These are phyloP conservation scores for Sisor rabdophorus DNA, from an alignment of 2,113 vertebrate genomes.

Conservation along the genomic window DNA sequence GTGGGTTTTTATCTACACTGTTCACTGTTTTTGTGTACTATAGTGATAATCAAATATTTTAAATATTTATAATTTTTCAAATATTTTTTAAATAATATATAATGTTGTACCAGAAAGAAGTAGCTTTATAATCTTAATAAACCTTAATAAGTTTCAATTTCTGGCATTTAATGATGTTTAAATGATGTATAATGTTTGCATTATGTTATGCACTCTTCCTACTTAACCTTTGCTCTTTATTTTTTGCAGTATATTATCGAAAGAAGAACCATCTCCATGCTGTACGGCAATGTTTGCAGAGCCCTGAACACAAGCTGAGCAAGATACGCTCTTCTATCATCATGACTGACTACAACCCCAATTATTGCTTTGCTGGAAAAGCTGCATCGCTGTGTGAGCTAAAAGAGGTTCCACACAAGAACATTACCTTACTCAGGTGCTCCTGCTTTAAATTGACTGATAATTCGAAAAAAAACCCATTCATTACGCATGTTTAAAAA, in stretches of 20 bases:
- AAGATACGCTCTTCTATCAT: constrained; percentile 85
- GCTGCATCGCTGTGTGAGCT: constrained; percentile 75
- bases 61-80: neutral
- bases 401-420: constrained; percentile 85
- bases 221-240: constrained; percentile 12
- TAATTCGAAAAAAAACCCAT: too few species aligned
- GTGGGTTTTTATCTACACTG: neutral
- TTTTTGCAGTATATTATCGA: constrained; percentile 78
- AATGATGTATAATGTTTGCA: neutral
- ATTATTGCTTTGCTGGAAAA: constrained; percentile 87
- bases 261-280: constrained; percentile 79
- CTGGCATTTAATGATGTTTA: neutral
- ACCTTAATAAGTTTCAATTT: neutral
- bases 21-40: neutral
- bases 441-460: neutral
- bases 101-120: neutral
- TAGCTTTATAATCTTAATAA: neutral
- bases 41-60: neutral
- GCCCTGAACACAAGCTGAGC: constrained; percentile 84
- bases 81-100: too few species aligned
- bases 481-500: neutral
- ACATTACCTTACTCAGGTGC: constrained; percentile 85
- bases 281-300: constrained; percentile 72
- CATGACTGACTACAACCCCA: constrained; percentile 90
- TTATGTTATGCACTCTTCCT: neutral